A percentile compares a stretch with the other conserved stretches of the same genome.
These are phyloP conservation scores for Euura lappo DNA, from an alignment of 1,140 invertebrate genomes.

Conservation along the genomic window DNA sequence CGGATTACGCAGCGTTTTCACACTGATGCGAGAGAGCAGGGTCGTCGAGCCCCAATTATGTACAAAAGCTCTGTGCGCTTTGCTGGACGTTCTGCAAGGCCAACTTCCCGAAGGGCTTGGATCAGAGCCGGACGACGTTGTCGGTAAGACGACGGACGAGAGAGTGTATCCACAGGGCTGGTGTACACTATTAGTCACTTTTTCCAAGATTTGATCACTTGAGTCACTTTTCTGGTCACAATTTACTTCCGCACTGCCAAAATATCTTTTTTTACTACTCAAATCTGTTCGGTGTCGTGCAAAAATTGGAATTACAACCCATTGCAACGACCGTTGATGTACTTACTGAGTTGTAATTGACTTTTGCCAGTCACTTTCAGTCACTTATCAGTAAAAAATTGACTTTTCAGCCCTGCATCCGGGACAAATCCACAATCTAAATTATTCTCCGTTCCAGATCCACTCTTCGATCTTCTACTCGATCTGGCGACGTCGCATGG, in stretches of 20 bases:
- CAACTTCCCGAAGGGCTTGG: constrained; percentile 85
- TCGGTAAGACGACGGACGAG: constrained; percentile 61
- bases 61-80: constrained; percentile 82
- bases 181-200: no score
- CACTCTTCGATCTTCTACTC: constrained; percentile 79
- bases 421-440: no score
- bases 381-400: no score
- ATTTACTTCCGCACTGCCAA: no score
- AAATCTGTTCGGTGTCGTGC: constrained; percentile 5
- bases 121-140: constrained; percentile 73
- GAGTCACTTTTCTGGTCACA: no score
- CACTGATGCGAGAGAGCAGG: constrained; percentile 87
- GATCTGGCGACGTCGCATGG: constrained; percentile 77
- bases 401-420: no score
- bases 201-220: no score
- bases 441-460: constrained; percentile 62
- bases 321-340: background rate
- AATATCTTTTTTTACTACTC: background rate
- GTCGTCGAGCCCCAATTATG: constrained; percentile 82
- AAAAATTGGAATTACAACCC: constrained; percentile 14
- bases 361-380: no score
- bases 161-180: no score
- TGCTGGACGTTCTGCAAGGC: constrained; percentile 91
- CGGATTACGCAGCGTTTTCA: constrained; percentile 89
- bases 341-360: no score